These are phyloP conservation scores for Equus przewalskii DNA, from an alignment of 2,113 vertebrate species.

Conservation along the genomic window DNA sequence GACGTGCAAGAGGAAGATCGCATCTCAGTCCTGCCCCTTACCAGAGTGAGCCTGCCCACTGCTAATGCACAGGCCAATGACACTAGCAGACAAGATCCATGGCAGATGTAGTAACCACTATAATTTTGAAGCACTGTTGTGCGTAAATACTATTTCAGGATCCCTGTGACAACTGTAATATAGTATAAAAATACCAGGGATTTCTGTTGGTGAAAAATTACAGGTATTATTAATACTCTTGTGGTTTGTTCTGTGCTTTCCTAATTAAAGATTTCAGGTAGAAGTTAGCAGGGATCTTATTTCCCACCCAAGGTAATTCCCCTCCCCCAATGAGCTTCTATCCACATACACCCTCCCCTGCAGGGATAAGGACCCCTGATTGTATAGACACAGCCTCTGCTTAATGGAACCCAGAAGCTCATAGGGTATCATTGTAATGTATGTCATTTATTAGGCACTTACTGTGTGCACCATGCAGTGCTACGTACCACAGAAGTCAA, in stretches of 20 bases:
- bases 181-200: background rate
- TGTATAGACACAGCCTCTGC: background rate
- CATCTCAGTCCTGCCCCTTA: background rate
- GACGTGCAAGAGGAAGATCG: fast-evolving
- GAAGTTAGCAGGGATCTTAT: background rate
- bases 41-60: background rate
- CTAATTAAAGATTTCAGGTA: background rate
- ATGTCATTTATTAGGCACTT: background rate
- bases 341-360: background rate
- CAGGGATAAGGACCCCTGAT: background rate
- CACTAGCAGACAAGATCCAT: background rate
- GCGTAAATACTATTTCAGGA: background rate
- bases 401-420: background rate
- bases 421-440: background rate
- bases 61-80: fast-evolving
- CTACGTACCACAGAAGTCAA: background rate
- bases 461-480: no score
- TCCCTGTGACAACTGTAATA: background rate
- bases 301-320: background rate
- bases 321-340: background rate
- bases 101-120: background rate
- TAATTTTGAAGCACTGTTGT: background rate
- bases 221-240: background rate
- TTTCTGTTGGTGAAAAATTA: background rate
- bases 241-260: background rate